These are phyloP conservation scores for Diploscapter pachys DNA, from an alignment of 1,140 invertebrate species.

Conservation along the genomic window DNA sequence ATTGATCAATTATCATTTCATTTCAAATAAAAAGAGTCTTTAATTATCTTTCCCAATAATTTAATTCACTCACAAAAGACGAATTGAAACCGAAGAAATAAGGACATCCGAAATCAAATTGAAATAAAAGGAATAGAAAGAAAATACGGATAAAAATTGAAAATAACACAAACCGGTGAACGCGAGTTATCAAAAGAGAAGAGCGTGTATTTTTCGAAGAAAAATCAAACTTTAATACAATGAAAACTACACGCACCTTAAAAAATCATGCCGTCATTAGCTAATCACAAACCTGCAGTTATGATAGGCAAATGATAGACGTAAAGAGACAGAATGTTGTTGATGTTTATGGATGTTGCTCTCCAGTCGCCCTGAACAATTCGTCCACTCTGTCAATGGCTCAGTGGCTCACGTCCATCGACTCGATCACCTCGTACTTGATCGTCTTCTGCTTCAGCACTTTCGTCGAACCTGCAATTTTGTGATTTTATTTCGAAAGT, in stretches of 20 bases:
- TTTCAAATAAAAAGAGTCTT: too few species aligned
- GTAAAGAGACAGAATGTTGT: not conserved
- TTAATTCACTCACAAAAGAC: too few species aligned
- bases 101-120: too few species aligned
- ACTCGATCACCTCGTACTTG: slow-evolving; percentile 55
- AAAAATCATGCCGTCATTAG: not conserved
- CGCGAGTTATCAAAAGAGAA: too few species aligned
- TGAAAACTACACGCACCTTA: not conserved
- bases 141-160: too few species aligned
- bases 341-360: slow-evolving; percentile 3
- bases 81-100: too few species aligned
- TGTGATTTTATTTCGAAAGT: too few species aligned
- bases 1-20: too few species aligned
- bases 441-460: slow-evolving; percentile 52
- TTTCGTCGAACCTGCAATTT: slow-evolving; percentile 33
- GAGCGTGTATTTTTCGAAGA: not conserved
- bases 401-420: slow-evolving; percentile 45
- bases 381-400: not conserved
- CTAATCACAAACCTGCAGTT: not conserved
- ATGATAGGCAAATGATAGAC: slow-evolving; percentile 5
- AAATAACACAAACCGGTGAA: too few species aligned
- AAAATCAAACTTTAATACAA: not conserved
- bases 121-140: too few species aligned
- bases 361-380: slow-evolving; percentile 6
- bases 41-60: too few species aligned